A percentile compares a stretch with the other conserved stretches of the same genome.
phyloP scores from a whole-genome alignment of 2,888 invertebrate genomes.

The Himalopsyche anomala region DNA sequence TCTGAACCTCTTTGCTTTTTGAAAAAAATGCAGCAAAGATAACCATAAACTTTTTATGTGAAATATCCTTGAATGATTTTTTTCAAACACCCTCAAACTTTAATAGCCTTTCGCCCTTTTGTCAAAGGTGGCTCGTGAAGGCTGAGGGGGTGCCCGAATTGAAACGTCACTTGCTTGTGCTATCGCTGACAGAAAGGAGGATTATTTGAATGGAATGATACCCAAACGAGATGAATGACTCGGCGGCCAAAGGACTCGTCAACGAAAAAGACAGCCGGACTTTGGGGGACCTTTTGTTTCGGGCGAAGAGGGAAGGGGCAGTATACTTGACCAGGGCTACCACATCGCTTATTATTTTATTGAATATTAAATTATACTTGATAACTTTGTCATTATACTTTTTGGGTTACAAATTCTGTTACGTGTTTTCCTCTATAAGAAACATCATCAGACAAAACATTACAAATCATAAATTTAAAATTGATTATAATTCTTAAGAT shows the following conservation, averaged over 20 bases:
- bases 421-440: too few species aligned
- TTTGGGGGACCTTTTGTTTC: conserved; percentile 49
- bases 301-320: neutral
- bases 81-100: conserved; percentile 21
- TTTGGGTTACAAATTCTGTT: too few species aligned
- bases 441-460: too few species aligned
- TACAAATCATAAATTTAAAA: too few species aligned
- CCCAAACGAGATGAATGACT: conserved; percentile 61
- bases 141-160: conserved; percentile 48
- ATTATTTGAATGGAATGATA: conserved; percentile 65
- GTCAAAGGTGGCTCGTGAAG: neutral
- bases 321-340: neutral
- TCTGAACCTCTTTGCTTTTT: too few species aligned
- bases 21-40: too few species aligned
- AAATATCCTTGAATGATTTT: neutral
- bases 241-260: conserved; percentile 63
- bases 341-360: too few species aligned
- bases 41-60: too few species aligned
- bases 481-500: too few species aligned
- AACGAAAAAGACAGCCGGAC: conserved; percentile 49
- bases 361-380: too few species aligned
- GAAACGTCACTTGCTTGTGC: conserved; percentile 59
- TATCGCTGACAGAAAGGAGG: conserved; percentile 62
- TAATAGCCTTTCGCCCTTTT: neutral
- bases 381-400: too few species aligned